Percentiles rank a stretch among this genome's conserved stretches.
Conservation (phyloP, 2,113 vertebrate species). For the Orientallactaga bullata region DNA sequence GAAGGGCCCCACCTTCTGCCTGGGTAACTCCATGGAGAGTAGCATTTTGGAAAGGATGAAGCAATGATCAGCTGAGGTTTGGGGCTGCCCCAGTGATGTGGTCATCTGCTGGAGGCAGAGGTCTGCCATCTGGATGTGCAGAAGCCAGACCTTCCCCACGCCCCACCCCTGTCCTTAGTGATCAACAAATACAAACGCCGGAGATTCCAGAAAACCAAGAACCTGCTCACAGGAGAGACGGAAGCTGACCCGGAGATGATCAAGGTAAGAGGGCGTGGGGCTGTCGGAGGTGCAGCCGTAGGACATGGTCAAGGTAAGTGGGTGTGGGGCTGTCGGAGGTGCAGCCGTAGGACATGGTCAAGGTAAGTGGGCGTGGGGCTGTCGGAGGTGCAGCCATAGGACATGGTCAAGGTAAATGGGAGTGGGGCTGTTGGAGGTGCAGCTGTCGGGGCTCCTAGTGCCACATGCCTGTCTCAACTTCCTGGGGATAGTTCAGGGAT, state of each 20-base stretch:
- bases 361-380: conserved; percentile 83
- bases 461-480: not conserved
- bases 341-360: conserved; percentile 96
- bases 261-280: conserved; percentile 86
- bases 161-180: conserved; percentile 86
- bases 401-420: conserved; percentile 94
- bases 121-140: not conserved
- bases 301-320: conserved; percentile 94
- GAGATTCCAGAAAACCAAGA: conserved; percentile 97
- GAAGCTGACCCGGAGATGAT: conserved; percentile 97
- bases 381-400: conserved; percentile 49
- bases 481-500: not conserved
- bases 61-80: rapidly evolving
- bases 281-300: not conserved
- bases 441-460: too few species aligned
- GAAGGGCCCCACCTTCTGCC: too few species aligned
- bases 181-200: conserved; percentile 97
- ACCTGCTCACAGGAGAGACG: conserved; percentile 95
- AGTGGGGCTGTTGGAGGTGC: not conserved
- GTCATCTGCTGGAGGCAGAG: rapidly evolving
- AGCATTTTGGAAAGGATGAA: rapidly evolving
- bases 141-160: not conserved
- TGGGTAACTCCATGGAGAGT: too few species aligned
- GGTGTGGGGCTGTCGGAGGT: rapidly evolving
- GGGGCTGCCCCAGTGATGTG: rapidly evolving